Evolutionary conservation across 2,113 vertebrate species (phyloP), one percentile per base, ranked within the genome.

Genomic region (Pedionomus torquatus): DNA sequence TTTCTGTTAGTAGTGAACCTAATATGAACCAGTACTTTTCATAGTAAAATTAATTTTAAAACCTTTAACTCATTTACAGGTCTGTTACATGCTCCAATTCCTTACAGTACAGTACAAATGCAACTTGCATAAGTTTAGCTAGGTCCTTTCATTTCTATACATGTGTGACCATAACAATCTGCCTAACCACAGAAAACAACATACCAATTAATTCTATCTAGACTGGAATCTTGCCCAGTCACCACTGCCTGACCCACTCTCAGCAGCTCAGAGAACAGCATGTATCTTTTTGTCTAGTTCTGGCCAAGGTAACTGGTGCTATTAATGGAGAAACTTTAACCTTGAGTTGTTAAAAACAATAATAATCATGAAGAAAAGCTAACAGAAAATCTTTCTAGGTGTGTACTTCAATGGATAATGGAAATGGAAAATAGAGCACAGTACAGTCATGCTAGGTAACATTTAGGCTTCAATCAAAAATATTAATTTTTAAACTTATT

Each of bases 371-470:
- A 39, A 31, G 52, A 58, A 81, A 66, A 30, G 25, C 20, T 61
- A 43, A 72, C n/a, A 84, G 43, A 85, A 90, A 75, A 33, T 55
- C 5, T 80, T 93, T 93, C 24, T 60, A 81, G 43, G n/a, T 55
- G 51, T 75, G 72, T 94, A 95, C 90, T 95, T 95, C 85, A 93
- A n/a, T 19, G 86, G 75, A 19, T 88, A 78, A 85, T 41, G 18
- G 24, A 88, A 96, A 46, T 46, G 46, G 39, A 86, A 90, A 89
- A 33, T 3, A 95, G 43, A 92, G 35, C 17, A 86, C 13, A 89
- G 48, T 66, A 90, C 51, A 86, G 28, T 90, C 60, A 84, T 44
- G 10, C 21, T 48, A 74, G 26, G 37, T 31, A 1, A 63, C 17
- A 88, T 58, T 65, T 71, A 41, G 48, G 35, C 54, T 77, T 88